phyloP scores from a whole-genome alignment of 2,888 invertebrate genomes.

The Acronicta leporina region DNA sequence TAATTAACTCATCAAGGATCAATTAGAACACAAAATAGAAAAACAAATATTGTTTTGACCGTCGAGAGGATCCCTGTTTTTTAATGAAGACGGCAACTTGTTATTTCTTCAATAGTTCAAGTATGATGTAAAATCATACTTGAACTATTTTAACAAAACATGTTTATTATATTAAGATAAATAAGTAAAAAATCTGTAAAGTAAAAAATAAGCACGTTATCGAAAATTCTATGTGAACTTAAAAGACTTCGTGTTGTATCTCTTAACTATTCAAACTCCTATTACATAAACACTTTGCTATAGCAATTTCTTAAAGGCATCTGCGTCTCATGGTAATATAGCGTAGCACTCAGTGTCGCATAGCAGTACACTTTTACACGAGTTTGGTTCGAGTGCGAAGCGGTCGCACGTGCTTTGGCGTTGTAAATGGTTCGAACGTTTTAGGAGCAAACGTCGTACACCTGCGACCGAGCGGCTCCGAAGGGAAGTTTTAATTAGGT shows the following conservation, averaged over 20 bases:
- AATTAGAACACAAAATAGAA: no score
- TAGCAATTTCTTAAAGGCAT: slow-evolving; percentile 59
- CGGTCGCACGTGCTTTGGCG: slow-evolving; percentile 76
- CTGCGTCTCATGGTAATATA: slow-evolving; percentile 78
- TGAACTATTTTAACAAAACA: no score
- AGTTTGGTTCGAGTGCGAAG: slow-evolving; percentile 81
- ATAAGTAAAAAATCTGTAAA: no score
- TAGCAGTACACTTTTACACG: slow-evolving; percentile 81
- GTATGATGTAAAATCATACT: no score
- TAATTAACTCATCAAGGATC: no score
- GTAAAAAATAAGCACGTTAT: background rate
- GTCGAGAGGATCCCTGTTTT: no score
- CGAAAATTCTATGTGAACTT: background rate
- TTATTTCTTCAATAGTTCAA: no score
- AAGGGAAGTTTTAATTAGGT: slow-evolving; percentile 71
- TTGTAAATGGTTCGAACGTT: slow-evolving; percentile 77
- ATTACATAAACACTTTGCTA: slow-evolving; percentile 50
- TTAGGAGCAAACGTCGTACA: slow-evolving; percentile 72
- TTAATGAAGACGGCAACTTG: no score
- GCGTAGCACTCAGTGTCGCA: slow-evolving; percentile 65
- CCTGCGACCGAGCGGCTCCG: slow-evolving; percentile 72
- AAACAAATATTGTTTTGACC: no score
- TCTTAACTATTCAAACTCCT: slow-evolving; percentile 31
- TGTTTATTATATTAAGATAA: no score
- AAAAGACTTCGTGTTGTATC: background rate